Evolutionary conservation across 2,113 vertebrate genomes (phyloP).

Genomic region (Sclerurus mexicanus): DNA sequence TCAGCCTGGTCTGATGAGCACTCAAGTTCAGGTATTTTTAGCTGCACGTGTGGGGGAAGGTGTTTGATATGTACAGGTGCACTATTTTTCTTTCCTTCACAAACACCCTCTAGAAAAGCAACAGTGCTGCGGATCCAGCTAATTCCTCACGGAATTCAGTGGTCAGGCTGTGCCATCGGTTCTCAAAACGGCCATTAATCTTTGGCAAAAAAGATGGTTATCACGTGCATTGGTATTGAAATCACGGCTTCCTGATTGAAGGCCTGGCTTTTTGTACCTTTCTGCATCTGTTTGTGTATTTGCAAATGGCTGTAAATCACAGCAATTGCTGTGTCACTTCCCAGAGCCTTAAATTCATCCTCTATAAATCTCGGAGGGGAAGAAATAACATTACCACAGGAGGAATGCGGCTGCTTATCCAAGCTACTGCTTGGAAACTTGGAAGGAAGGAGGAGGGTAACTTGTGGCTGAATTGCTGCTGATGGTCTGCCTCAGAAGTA

Average conservation of each 20-base stretch:
- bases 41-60: background rate
- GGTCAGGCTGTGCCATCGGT: background rate
- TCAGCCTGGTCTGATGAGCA: background rate
- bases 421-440: background rate
- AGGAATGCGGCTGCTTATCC: background rate
- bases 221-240: background rate
- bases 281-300: background rate
- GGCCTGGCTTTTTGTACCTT: background rate
- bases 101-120: background rate
- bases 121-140: background rate
- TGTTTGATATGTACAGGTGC: background rate
- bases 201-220: background rate
- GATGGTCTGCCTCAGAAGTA: background rate
- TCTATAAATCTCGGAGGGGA: background rate
- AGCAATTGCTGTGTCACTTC: background rate
- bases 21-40: background rate
- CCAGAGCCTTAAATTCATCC: background rate
- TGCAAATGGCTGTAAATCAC: background rate
- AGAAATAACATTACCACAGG: background rate
- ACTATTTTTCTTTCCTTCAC: background rate
- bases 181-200: background rate
- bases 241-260: background rate
- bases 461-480: background rate
- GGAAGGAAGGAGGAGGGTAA: background rate
- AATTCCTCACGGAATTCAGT: background rate